Percentiles rank a stretch among this genome's conserved stretches.
These are phyloP conservation scores for Heteronetta atricapilla DNA, from an alignment of 2,113 vertebrate genomes.

Conservation along the genomic window DNA sequence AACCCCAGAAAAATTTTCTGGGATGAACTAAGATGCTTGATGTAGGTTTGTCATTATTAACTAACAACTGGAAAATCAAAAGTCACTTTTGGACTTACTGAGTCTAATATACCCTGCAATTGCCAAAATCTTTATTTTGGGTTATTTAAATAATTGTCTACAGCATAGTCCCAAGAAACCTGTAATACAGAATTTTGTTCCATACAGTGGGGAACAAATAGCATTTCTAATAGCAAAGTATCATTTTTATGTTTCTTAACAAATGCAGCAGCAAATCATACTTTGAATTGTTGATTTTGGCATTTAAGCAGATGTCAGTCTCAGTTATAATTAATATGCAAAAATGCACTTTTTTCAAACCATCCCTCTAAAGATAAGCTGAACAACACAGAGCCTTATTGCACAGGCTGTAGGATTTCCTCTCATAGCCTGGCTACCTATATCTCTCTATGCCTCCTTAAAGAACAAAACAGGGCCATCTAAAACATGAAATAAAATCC, in stretches of 20 bases:
- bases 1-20: neutral
- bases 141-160: conserved; percentile 49
- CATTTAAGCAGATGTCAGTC: conserved; percentile 35
- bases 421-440: neutral
- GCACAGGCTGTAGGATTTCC: neutral
- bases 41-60: neutral
- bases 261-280: neutral
- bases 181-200: neutral
- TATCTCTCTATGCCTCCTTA: neutral
- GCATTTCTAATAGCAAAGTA: conserved; percentile 34
- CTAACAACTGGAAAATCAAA: neutral
- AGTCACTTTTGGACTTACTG: neutral
- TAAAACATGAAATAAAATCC: neutral
- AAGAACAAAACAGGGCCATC: neutral
- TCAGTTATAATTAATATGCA: neutral
- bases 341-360: neutral
- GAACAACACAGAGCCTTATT: neutral
- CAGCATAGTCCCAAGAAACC: conserved; percentile 9
- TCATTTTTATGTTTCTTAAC: neutral
- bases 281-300: conserved; percentile 35
- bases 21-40: neutral
- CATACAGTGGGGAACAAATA: conserved; percentile 9
- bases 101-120: neutral
- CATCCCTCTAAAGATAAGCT: neutral
- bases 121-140: neutral